Evolutionary conservation across 2,113 vertebrate genomes (phyloP).

Genomic region (Mus spicilegus): DNA sequence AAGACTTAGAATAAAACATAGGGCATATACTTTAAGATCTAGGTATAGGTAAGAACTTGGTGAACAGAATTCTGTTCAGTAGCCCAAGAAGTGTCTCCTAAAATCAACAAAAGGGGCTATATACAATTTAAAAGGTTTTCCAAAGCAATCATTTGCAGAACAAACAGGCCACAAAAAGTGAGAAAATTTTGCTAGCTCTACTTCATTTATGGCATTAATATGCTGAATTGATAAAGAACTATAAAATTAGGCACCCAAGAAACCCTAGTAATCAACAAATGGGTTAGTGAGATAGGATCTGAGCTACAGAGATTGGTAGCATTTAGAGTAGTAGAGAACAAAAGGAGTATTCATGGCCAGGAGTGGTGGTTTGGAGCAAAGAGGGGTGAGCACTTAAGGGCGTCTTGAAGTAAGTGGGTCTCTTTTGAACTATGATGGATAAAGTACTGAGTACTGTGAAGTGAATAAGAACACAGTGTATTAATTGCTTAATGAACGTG

Average conservation of each 20-base stretch:
- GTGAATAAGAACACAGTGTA: background rate
- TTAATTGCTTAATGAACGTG: conserved; percentile 21
- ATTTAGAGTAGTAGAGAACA: background rate
- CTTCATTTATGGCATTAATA: background rate
- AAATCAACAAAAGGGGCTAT: background rate
- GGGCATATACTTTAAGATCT: background rate
- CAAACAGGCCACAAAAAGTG: background rate
- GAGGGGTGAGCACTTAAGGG: background rate
- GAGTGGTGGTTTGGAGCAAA: background rate
- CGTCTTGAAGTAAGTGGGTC: background rate
- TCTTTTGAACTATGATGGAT: background rate
- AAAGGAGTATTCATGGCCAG: background rate
- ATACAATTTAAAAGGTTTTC: background rate
- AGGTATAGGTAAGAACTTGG: background rate
- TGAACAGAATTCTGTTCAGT: background rate
- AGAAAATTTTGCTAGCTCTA: background rate
- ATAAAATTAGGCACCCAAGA: background rate
- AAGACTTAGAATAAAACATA: background rate
- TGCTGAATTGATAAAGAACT: background rate
- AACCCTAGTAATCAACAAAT: background rate
- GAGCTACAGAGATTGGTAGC: background rate
- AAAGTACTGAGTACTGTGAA: background rate
- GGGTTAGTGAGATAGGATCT: no score
- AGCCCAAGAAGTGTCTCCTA: background rate
- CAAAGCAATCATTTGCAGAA: background rate